Percentiles rank a stretch among this genome's conserved stretches.
Conservation (phyloP, 2,888 invertebrate species). For the Perizoma flavofasciatum region DNA sequence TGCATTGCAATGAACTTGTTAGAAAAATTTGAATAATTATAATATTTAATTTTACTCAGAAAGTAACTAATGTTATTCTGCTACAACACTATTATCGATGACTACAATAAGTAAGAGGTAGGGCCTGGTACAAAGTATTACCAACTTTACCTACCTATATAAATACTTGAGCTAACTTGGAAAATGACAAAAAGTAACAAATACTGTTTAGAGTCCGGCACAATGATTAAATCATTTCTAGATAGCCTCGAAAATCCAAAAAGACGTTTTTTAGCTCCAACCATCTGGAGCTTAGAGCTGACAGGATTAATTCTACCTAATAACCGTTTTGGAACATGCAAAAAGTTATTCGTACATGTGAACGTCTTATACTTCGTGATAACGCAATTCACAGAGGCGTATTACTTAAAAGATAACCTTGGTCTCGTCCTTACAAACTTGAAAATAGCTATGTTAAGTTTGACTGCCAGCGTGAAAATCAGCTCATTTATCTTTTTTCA, state of each 20-base stretch:
- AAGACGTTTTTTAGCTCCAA: slow-evolving; percentile 64
- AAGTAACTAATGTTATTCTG: too few species aligned
- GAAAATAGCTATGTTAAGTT: slow-evolving; percentile 70
- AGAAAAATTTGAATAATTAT: too few species aligned
- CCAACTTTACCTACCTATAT: too few species aligned
- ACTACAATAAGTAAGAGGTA: too few species aligned
- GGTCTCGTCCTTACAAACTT: slow-evolving; percentile 66
- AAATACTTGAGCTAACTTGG: too few species aligned
- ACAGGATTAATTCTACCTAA: slow-evolving; percentile 61
- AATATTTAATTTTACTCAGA: too few species aligned
- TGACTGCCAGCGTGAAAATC: slow-evolving; percentile 63
- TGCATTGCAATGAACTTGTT: too few species aligned
- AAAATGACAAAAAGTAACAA: too few species aligned
- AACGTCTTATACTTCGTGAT: slow-evolving; percentile 60
- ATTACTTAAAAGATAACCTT: slow-evolving; percentile 61
- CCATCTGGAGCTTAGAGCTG: slow-evolving; percentile 60
- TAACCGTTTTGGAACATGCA: slow-evolving; percentile 43
- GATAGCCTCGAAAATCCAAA: slow-evolving; percentile 56
- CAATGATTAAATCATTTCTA: slow-evolving; percentile 41
- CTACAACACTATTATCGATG: too few species aligned
- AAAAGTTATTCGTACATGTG: slow-evolving; percentile 55
- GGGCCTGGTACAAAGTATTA: too few species aligned
- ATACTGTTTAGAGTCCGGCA: slow-evolving; percentile 2
- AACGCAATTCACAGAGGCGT: slow-evolving; percentile 67
- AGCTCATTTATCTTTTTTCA: slow-evolving; percentile 67